phyloP scores from a whole-genome alignment of 2,888 invertebrate genomes.

The Marronus borbonicus region DNA sequence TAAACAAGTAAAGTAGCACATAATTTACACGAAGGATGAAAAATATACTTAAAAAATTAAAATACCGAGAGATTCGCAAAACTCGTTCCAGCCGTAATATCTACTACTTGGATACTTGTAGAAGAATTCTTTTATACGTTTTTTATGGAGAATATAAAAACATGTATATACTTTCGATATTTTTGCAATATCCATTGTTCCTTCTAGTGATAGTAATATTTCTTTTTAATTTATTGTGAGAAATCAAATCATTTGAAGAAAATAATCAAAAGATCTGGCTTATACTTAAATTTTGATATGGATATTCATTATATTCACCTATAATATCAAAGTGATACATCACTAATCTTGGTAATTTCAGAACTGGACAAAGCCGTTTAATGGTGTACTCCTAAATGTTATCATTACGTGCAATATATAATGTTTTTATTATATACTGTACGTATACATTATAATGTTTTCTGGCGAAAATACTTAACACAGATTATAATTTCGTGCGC shows the following conservation, averaged over 20 bases:
- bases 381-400: no score
- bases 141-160: slow-evolving; percentile 7
- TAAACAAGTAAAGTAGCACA: slow-evolving; percentile 39
- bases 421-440: no score
- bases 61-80: slow-evolving; percentile 12
- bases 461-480: background rate
- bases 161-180: slow-evolving; percentile 16
- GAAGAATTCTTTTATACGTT: background rate
- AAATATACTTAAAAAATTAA: slow-evolving; percentile 23
- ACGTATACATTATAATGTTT: no score
- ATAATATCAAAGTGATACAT: background rate
- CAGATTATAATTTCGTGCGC: background rate
- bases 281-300: slow-evolving; percentile 14
- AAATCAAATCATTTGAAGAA: background rate
- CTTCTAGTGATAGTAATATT: background rate
- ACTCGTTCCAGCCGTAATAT: background rate
- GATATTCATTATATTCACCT: background rate
- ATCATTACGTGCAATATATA: no score
- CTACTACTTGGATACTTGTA: background rate
- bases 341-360: no score
- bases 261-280: slow-evolving; percentile 16
- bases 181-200: slow-evolving; percentile 2
- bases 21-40: slow-evolving; percentile 44
- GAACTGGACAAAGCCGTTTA: no score
- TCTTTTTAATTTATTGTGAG: background rate